Conservation (phyloP, 1,140 invertebrate species). For the Temnothorax nylanderi region DNA sequence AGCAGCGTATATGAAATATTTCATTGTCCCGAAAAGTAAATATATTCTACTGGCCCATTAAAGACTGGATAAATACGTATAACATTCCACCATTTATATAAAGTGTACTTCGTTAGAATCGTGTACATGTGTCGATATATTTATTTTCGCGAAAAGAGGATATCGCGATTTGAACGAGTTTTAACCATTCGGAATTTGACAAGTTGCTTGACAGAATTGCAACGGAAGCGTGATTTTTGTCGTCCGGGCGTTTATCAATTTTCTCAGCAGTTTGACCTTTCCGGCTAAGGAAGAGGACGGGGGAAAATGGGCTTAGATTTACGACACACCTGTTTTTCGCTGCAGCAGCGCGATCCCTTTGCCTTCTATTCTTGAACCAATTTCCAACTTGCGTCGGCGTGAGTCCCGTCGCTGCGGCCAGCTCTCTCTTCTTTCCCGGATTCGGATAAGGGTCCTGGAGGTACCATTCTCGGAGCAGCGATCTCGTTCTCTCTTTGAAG, state of each 20-base stretch:
- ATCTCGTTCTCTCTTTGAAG: slow-evolving; percentile 99
- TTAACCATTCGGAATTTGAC: not conserved
- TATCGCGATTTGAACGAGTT: not conserved
- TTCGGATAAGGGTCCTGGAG: slow-evolving; percentile 99
- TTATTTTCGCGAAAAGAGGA: not conserved
- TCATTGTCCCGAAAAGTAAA: not conserved
- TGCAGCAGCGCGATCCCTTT: slow-evolving; percentile 99
- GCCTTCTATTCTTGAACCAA: slow-evolving; percentile 99
- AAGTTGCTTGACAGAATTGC: not conserved
- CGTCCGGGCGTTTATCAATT: not conserved
- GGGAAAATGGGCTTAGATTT: not conserved
- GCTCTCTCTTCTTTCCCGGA: slow-evolving; percentile 98
- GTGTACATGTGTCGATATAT: not conserved
- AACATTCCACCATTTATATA: not conserved
- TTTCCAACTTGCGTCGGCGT: slow-evolving; percentile 99
- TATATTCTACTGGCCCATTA: not conserved
- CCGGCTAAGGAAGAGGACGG: not conserved
- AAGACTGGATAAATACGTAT: not conserved
- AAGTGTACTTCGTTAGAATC: not conserved
- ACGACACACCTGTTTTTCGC: slow-evolving; percentile 97
- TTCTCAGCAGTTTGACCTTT: not conserved
- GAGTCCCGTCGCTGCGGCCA: slow-evolving; percentile 98
- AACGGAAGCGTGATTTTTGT: slow-evolving; percentile 22
- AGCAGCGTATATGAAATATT: slow-evolving; percentile 1
- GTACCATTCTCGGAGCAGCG: slow-evolving; percentile 98